Evolutionary conservation across 1,140 invertebrate species (phyloP), one percentile per base, ranked within the genome.

Genomic region (Drosophila pachea): DNA sequence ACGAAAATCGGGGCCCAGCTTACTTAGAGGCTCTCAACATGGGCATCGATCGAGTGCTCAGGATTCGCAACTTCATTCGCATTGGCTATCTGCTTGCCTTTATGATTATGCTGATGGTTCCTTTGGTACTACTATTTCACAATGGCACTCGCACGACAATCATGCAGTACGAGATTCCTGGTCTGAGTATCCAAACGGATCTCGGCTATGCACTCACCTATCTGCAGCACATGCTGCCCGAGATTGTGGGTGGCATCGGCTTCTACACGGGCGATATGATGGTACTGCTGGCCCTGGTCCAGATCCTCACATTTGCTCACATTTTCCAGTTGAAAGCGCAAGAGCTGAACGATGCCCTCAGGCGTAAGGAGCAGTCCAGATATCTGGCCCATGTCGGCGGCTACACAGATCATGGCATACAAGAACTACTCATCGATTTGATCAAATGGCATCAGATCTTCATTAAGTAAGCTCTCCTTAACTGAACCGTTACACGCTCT

Each of bases 401-500:
- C 8, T 29, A 6, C 11, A 32, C 48, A 16, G 65, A 54, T 4
- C n/a, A 48, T 3, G 11, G 45, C 7, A 32, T 53, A 0, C 31
- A 68, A 0, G 4, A 7, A 3, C 9, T 74, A 5, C 50, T 84
- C 0, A 16, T 84, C 0, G 79, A 84, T 8, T 11, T 74, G 8
- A 86, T 84, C 7, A 74, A 68, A 12, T 84, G 81, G 81, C 79
- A 84, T 72, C 81, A 84, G 9, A n/a, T 68, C 0, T 86, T 81
- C n/a, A 68, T 58, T 0, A 33, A 71, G 79, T 84, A 55, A 42
- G 35, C 68, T 4, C 11, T 29, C 4, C 2, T 4, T 4, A 16
- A 9, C 6, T 43, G 0, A 43, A 22, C 22, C 1, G 0, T 43
- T 16, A 2, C 7, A 3, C 1, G n/a, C 40, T 12, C 14, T 14